phyloP scores from a whole-genome alignment of 2,113 vertebrate genomes.

The Miniopterus natalensis region DNA sequence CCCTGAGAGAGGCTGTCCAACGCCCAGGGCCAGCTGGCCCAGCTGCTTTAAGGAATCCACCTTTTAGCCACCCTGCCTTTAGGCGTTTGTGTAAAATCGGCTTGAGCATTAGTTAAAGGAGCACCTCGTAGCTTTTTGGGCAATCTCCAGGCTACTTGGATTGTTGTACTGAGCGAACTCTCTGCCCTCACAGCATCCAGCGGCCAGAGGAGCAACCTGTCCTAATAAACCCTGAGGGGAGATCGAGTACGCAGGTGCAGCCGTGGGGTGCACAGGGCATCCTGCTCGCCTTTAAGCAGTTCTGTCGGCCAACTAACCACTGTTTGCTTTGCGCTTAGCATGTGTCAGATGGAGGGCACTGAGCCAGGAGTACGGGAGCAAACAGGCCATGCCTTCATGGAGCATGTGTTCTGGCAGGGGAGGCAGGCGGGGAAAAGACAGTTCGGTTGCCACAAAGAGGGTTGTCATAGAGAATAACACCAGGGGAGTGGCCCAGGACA shows the following conservation, averaged over 20 bases:
- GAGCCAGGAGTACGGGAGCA: not conserved
- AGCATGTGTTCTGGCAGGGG: not conserved
- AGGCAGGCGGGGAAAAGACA: not conserved
- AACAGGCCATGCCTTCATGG: not conserved
- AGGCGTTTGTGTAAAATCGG: not conserved
- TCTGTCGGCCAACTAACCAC: not conserved
- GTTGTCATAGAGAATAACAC: not conserved
- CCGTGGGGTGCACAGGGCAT: rapidly evolving
- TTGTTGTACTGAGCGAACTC: not conserved
- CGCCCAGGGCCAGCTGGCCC: not conserved
- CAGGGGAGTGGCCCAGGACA: not conserved
- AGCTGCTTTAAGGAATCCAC: not conserved
- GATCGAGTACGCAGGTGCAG: not conserved
- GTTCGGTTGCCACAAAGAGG: not conserved
- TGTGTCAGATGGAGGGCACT: not conserved
- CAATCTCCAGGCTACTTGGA: not conserved
- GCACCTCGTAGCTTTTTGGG: not conserved
- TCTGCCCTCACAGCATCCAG: not conserved
- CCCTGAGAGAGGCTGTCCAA: not conserved
- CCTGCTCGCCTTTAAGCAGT: no score
- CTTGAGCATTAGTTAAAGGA: not conserved
- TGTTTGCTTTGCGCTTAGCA: not conserved
- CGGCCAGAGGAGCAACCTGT: not conserved
- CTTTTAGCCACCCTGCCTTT: not conserved
- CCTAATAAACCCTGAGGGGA: no score